Base-by-base conservation (phyloP, 1,140 invertebrate genomes). In the Pectinophora gossypiella region DNA sequence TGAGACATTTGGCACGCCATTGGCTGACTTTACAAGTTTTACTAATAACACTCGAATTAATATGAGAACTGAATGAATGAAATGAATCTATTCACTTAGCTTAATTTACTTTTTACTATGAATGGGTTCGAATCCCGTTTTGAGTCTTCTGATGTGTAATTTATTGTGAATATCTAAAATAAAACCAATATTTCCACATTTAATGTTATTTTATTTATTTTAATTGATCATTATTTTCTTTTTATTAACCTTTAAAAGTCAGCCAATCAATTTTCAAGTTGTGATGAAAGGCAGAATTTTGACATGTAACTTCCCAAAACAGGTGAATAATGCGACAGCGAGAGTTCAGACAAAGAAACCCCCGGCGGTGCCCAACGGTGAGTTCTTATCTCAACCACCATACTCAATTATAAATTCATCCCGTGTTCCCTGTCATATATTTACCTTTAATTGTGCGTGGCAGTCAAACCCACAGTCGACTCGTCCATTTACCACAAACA, bases 261-360 rank as follows among this genome's bases (percentile, higher is more conserved):
- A 61, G 64, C 45, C 51, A 64, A 59, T 48, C 18, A 40, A 32
- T 2, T 40, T 10, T 10, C 32, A 12, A 40, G 1, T 49, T 32
- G 10, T 48, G 18, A 10, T 10, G 38, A 35, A 27, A 48, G 42
- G 56, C 42, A 51, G 32, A 16, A 48, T 67, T 69, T 57, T 80
- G 54, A 76, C 51, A 61, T 71, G 54, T 73, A 81, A 74, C 68
- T 59, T 75, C 67, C 64, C 57, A 56, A 74, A 68, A 68, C 91
- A 98, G 97, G 97, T 98, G 82, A 99, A 98, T 92, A 98, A 98
- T 91, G 97, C 97, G 65, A 99, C 97, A 72, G 97, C 97, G 68
- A 92, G 97, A 91, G 96, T 98, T 86, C 97, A 98, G 93, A 98
- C 96, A 79, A 99, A 98, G 93, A 99, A 99, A 92, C 94, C 96